Conservation (phyloP, 2,797 vertebrate genomes). For the Agapornis canus region DNA sequence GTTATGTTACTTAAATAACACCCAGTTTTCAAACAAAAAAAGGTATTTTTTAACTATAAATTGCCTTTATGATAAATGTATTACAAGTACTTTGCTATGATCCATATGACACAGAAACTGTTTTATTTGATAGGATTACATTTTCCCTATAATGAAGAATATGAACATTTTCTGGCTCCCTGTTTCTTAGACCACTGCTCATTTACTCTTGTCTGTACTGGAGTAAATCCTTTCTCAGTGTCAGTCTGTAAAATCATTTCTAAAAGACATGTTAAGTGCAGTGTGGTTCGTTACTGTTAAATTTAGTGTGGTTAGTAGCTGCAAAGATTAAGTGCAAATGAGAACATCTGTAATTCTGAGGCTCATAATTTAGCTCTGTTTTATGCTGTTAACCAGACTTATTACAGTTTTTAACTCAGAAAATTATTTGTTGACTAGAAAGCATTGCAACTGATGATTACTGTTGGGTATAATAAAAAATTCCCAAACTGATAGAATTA, state of each 20-base stretch:
- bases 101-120: background rate
- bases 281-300: background rate
- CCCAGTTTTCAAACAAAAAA: background rate
- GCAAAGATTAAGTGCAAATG: background rate
- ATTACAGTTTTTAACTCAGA: background rate
- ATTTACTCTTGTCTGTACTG: background rate
- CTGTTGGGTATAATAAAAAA: background rate
- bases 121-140: background rate
- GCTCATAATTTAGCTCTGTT: background rate
- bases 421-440: background rate
- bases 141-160: background rate
- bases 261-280: background rate
- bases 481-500: background rate
- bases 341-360: constrained; percentile 28
- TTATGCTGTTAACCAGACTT: background rate
- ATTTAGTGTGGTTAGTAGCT: background rate
- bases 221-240: background rate
- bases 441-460: background rate
- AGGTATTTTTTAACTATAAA: background rate
- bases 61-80: background rate
- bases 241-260: background rate
- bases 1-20: background rate
- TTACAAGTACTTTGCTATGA: background rate
- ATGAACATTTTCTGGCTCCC: background rate
- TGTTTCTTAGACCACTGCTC: background rate